Base-by-base conservation (phyloP, 2,797 vertebrate species). In the Melanogrammus aeglefinus region DNA sequence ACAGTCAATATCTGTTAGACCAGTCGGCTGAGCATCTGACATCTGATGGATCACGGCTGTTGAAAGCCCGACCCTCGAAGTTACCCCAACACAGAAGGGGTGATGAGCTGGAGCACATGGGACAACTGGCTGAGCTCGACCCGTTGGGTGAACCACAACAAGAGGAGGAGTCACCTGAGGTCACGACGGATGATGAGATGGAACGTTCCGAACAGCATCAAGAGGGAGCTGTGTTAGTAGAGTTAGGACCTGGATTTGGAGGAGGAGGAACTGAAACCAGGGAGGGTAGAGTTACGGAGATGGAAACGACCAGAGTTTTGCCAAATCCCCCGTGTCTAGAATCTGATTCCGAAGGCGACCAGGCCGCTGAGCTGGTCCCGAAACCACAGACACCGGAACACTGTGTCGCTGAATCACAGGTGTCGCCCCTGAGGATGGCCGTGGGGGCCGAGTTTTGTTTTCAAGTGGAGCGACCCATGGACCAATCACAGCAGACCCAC, bases 271-370 rank as follows among this genome's bases (percentile, higher is more conserved):
- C 10, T 27, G 73, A 24, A 75, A 41, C 1, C 12, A 31, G 41
- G 13, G 1, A 12, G 39, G 36, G 10, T 14, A 12, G 74, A 18
- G 10, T 38, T 12, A 69, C 7, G 8, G n/a, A 14, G n/a, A 6
- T 7, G 41, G n/a, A 21, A 38, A 33, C 5, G 10, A 14, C 69
- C 27, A 6, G 69, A 10, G 27, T 71, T 71, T 4, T 27, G 1
- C 33, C 29, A 71, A 16, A 71, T 31, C 69, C 69, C 1, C 29
- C 29, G 14, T 0, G 70, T 18, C 33, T 21, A 18, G 70, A 21
- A 21, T 1, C 13, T 4, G 31, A 6, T 16, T 16, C 70, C 7
- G 82, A 87, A 51, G 84, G 85, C 80, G 81, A 77, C 85, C 76
- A 79, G 51, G n/a, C 51, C 57, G 21, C 6, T 21, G 63, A 69